Evolutionary conservation across 2,113 vertebrate genomes (phyloP), one percentile per base, ranked within the genome.

Genomic region (Redunca redunca): DNA sequence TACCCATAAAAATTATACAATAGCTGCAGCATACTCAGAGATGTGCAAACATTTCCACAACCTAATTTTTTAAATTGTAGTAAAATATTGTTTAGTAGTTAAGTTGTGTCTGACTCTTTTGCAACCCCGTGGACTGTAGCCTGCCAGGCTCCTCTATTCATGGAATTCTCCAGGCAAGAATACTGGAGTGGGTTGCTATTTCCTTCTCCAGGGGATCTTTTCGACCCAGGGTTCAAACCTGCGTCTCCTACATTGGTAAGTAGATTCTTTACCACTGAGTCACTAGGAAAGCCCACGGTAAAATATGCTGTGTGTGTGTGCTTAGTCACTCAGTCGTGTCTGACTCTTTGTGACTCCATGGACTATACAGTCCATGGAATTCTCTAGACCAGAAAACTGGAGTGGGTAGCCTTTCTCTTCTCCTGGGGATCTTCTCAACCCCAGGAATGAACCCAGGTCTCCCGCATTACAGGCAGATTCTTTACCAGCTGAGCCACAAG

Each of bases 171-270:
- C 12, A 77, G 71, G 23, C 23, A 43, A 43, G 71, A 77, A 26
- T 43, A 77, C 40, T 77, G 40, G 36, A 77, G 12, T 77, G 71
- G 40, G 3, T 77, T 43, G 71, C 40, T 12, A 43, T 77, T 77
- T 77, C 21, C 71, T 40, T 43, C 71, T 43, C 71, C 71, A 40
- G 21, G n/a, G 23, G 67, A 40, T 74, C 36, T 40, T 74, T 74
- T 40, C 1, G 0, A 71, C 2, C 9, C 67, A 40, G 67, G 10
- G 19, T 36, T 36, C 1, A 0, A 40, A 25, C 36, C 36, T 0
- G 0, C 1, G 2, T 74, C 36, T 74, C 67, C 67, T 40, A 23
- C 36, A 13, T 4, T 40, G 21, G 36, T 21, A 74, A 25, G 36
- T 40, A 36, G 36, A 40, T 74, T 74, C 36, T 40, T 74, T 25